Evolutionary conservation across 2,113 vertebrate genomes (phyloP).

Genomic region (Marmota monax): DNA sequence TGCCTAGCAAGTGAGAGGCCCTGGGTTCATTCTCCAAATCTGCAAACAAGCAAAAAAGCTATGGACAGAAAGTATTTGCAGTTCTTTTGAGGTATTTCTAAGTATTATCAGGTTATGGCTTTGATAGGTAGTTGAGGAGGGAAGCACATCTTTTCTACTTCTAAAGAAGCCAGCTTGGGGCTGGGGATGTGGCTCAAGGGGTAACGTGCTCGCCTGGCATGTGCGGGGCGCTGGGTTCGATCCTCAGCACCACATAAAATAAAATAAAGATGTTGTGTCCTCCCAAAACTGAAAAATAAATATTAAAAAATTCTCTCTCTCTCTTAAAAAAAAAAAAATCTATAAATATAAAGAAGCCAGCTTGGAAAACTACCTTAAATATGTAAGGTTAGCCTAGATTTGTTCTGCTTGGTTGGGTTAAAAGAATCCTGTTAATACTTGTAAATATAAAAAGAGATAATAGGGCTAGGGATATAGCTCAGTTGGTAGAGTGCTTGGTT

Average conservation of each 20-base stretch:
- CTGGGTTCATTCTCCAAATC: background rate
- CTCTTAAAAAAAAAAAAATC: too few relatives aligned
- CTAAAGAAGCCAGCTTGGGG: background rate
- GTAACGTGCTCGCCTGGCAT: too few relatives aligned
- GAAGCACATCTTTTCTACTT: background rate
- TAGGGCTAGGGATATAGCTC: too few relatives aligned
- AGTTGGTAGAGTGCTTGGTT: too few relatives aligned
- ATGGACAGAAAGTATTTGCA: constrained; percentile 10
- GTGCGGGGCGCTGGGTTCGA: too few relatives aligned
- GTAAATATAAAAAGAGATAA: constrained; percentile 1
- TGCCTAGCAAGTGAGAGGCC: background rate
- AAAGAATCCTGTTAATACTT: constrained; percentile 52
- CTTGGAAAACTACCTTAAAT: constrained; percentile 42
- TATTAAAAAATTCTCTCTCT: too few relatives aligned
- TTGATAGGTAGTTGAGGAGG: background rate
- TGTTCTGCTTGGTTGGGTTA: background rate
- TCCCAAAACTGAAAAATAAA: too few relatives aligned
- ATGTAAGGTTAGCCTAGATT: background rate
- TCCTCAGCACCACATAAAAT: too few relatives aligned
- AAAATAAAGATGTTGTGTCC: too few relatives aligned
- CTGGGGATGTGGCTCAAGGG: background rate
- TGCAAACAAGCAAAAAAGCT: background rate
- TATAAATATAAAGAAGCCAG: background rate
- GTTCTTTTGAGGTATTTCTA: constrained; percentile 31
- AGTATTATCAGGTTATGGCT: background rate